Evolutionary conservation across 1,140 invertebrate species (phyloP), one percentile per base, ranked within the genome.

Genomic region (Rhagoletis pomonella): DNA sequence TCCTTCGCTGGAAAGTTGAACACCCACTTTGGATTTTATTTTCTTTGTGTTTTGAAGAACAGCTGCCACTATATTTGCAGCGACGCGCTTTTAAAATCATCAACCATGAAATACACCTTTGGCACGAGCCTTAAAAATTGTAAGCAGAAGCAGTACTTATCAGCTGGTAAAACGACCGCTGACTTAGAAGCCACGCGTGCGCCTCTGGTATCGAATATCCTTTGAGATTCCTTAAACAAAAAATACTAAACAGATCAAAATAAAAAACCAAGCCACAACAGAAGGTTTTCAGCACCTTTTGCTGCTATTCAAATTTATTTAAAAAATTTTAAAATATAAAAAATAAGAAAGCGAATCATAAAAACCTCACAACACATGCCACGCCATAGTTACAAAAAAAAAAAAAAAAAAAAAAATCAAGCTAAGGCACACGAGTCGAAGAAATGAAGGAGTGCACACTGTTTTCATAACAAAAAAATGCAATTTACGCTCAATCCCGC

Each of bases 271-370:
- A 73, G 19, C 73, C 73, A 58, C 73, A 55, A 55, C 73, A 81
- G 73, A 58, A 81, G 12, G 47, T 81, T 81, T 81, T 81, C 50
- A 58, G 17, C 47, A 81, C 44, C 47, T 81, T 81, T 73, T 73
- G 50, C 55, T 50, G 50, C 73, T 81, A 81, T 81, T 81, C 73
- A 81, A 81, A 81, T 81, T 81, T 81, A 19, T 17, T 81, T 17
- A 55, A 81, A 81, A 67, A 81, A 55, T 3, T 55, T 0, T 12
- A 4, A 44, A 47, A 55, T 55, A 81, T 55, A 58, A 81, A 81
- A 81, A 47, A 10, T 1, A 55, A 55, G 39, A 47, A 81, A 42
- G 17, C 14, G 47, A 55, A 44, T 44, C 10, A 47, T 19, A 81
- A 81, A 81, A 29, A 29, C 73, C 73, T 19, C 67, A 73, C 39